Base-by-base conservation (phyloP, 2,888 invertebrate species). In the Hedychridium roseum region DNA sequence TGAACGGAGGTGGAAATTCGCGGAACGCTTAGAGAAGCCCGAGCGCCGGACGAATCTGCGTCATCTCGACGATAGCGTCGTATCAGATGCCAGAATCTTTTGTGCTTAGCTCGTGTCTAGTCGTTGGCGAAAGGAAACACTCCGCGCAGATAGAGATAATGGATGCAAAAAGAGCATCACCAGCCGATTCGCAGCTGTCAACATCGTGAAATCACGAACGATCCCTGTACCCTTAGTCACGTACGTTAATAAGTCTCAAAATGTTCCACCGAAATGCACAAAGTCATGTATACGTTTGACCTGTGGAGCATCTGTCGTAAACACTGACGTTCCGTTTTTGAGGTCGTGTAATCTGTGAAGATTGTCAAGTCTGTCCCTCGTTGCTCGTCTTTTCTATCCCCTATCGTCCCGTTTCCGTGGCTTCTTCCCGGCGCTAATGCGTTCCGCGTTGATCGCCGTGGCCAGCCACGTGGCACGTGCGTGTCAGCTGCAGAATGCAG, bases 21-120 rank as follows among this genome's bases (percentile, higher is more conserved):
- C 36, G 50, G 62, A 66, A 66, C 40, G 62, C 64, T 66, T 60
- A 57, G 51, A 43, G 40, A 47, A 12, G 56, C 57, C 42, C 30
- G 42, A 42, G 27, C 11, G 11, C 28, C 14, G 42, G 16, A 37
- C 21, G 51, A 50, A 30, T 21, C 23, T 36, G 36, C 21, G 26
- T 28, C 49, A 27, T 37, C 38, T 6, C 27, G 34, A 7, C 31
- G 57, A 47, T 44, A 42, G 28, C 1, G 23, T 2, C 11, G 34
- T 49, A 53, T 59, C 63, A 28, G 50, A 57, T 50, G 48, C 50
- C 50, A 32, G 47, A 39, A 53, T 56, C 61, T 53, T 61, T 64
- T 66, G 53, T 60, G 67, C 63, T 67, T 68, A 67, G 57, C 59
- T 67, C 39, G 57, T 56, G 67, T 64, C 67, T 68, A 56, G 59